Base-by-base conservation (phyloP, 2,888 invertebrate genomes). In the Tipula unca region DNA sequence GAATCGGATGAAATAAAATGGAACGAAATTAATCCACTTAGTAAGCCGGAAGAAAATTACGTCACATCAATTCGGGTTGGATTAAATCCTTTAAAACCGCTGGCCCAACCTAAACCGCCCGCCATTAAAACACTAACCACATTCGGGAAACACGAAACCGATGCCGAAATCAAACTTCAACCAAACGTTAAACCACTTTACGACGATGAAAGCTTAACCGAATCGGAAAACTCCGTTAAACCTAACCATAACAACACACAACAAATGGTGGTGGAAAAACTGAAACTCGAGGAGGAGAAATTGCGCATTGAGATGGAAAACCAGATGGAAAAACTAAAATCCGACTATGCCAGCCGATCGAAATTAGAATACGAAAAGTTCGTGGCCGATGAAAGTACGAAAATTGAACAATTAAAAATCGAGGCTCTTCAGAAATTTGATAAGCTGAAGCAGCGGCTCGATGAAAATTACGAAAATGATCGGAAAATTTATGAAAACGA, bases 201-300 rank as follows among this genome's bases (percentile, higher is more conserved):
- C 85, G 90, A 91, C 85, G 90, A 91, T 85, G 83, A 2, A 86
- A 86, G 84, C 85, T 89, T 89, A 86, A 88, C 88, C 25, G 89
- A 90, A 82, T 89, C 91, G 14, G 92, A 93, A 88, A 92, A 92
- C 86, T 93, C 93, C 1, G 36, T 84, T 84, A 84, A 90, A 87
- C 90, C 93, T 85, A 93, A 93, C 87, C 88, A 87, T 83, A 89
- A 89, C 87, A 89, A 89, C 5, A 92, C 93, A 87, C 93, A 93
- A 85, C 92, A 35, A 89, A 90, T 48, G 88, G 88, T 29, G 90
- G 91, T 88, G 89, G 90, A 87, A 89, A 91, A 88, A 87, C 88
- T 87, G 90, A 90, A 89, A 86, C 88, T 89, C 82, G 88, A 89
- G 85, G 90, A 91, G 87, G 86, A 86, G 20, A 89, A 89, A 86